phyloP scores from a whole-genome alignment of 2,113 vertebrate species.

The Anguilla rostrata region DNA sequence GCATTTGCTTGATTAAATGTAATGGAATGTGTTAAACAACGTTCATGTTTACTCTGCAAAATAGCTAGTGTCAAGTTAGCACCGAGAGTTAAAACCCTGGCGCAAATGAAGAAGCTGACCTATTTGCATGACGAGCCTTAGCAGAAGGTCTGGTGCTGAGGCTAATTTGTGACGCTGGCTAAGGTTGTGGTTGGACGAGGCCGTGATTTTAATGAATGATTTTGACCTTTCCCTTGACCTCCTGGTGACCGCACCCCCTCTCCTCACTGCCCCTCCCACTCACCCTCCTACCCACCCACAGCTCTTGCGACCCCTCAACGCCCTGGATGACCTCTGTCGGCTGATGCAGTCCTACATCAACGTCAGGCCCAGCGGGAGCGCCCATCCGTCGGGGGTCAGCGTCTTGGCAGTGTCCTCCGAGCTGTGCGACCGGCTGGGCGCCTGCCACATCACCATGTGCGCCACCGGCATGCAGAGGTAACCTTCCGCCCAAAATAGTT shows the following conservation, averaged over 20 bases:
- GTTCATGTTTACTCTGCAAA: background rate
- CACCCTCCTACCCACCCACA: constrained; percentile 40
- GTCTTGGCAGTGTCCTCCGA: constrained; percentile 73
- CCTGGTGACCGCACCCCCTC: constrained; percentile 41
- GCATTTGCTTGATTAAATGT: too few relatives aligned
- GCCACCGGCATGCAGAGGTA: constrained; percentile 84
- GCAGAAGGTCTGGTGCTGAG: background rate
- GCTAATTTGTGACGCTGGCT: background rate
- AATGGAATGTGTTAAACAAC: too few relatives aligned
- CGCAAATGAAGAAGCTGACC: background rate
- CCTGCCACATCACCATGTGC: constrained; percentile 74
- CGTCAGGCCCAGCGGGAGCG: constrained; percentile 44
- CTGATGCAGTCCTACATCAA: constrained; percentile 70
- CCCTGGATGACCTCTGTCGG: constrained; percentile 78
- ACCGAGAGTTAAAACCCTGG: background rate
- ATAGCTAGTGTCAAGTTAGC: background rate
- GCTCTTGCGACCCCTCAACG: constrained; percentile 95
- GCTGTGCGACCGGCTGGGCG: constrained; percentile 77
- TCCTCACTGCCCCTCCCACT: constrained; percentile 40
- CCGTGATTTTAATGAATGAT: background rate
- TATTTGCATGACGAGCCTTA: background rate
- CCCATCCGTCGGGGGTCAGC: constrained; percentile 51
- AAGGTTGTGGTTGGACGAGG: background rate
- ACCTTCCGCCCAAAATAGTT: constrained; percentile 1
- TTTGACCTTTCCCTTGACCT: background rate